A percentile compares a stretch with the other conserved stretches of the same genome.
Conservation (phyloP, 2,113 vertebrate species). For the Machaerirhynchus nigripectus region DNA sequence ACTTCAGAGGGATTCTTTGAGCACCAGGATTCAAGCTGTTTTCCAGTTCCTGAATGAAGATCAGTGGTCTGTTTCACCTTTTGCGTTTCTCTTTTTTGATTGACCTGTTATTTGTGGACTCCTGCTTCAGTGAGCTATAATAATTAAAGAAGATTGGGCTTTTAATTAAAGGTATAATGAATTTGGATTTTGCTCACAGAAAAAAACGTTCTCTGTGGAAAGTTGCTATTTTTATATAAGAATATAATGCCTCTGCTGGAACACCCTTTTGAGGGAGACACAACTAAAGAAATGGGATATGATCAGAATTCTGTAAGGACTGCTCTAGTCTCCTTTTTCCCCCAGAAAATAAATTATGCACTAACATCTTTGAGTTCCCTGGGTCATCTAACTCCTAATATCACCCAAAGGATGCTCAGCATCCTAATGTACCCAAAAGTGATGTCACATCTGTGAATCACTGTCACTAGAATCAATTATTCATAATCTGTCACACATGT, state of each 20-base stretch:
- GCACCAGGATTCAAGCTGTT: neutral
- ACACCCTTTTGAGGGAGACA: neutral
- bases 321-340: neutral
- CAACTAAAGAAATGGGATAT: neutral
- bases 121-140: neutral
- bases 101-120: constrained; percentile 12
- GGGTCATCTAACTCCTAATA: neutral
- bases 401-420: neutral
- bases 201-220: neutral
- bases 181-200: neutral
- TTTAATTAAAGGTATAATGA: constrained; percentile 6
- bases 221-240: neutral
- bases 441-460: neutral
- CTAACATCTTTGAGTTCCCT: neutral
- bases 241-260: neutral
- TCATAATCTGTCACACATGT: neutral
- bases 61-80: neutral
- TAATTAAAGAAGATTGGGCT: neutral
- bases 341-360: neutral
- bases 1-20: neutral
- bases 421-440: neutral
- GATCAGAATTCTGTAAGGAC: neutral
- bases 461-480: neutral
- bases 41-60: neutral
- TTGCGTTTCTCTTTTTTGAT: neutral